Evolutionary conservation across 2,797 vertebrate genomes (phyloP).

Genomic region (Hephaestus fuliginosus): DNA sequence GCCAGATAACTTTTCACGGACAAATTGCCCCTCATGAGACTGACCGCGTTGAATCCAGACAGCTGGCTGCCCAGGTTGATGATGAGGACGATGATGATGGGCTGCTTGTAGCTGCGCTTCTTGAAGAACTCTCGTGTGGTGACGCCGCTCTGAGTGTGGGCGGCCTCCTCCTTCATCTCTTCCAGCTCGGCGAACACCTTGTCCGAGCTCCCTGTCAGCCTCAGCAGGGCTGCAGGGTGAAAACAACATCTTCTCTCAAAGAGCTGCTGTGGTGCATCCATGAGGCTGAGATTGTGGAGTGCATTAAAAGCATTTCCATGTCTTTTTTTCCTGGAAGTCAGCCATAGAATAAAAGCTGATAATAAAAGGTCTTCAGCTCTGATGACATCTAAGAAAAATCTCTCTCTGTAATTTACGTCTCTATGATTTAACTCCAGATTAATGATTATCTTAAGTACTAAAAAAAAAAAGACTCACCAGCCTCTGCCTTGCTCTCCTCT

Average conservation of each 20-base stretch:
- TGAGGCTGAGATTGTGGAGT: background rate
- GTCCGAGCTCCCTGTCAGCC: slow-evolving; percentile 69
- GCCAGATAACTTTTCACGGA: background rate
- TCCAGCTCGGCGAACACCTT: slow-evolving; percentile 76
- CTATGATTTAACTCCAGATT: background rate
- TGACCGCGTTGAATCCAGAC: slow-evolving; percentile 83
- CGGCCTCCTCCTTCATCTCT: slow-evolving; percentile 82
- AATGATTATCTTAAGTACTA: background rate
- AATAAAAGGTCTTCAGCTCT: background rate
- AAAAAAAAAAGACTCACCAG: slow-evolving; percentile 70
- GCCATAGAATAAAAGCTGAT: background rate
- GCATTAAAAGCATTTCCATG: slow-evolving; percentile 31
- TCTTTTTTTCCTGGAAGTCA: slow-evolving; percentile 5
- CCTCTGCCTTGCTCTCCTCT: slow-evolving; percentile 78
- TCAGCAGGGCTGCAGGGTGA: slow-evolving; percentile 71
- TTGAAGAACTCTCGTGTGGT: slow-evolving; percentile 81
- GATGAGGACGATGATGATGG: slow-evolving; percentile 78
- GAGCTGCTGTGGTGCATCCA: background rate
- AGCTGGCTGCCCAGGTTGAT: slow-evolving; percentile 81
- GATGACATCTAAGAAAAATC: background rate
- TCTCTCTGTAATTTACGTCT: background rate
- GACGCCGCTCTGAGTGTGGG: slow-evolving; percentile 70
- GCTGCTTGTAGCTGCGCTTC: slow-evolving; percentile 78
- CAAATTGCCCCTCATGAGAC: slow-evolving; percentile 32
- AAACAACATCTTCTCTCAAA: slow-evolving; percentile 3